Evolutionary conservation across 2,797 vertebrate genomes (phyloP).

Genomic region (Cheirogaleus major): DNA sequence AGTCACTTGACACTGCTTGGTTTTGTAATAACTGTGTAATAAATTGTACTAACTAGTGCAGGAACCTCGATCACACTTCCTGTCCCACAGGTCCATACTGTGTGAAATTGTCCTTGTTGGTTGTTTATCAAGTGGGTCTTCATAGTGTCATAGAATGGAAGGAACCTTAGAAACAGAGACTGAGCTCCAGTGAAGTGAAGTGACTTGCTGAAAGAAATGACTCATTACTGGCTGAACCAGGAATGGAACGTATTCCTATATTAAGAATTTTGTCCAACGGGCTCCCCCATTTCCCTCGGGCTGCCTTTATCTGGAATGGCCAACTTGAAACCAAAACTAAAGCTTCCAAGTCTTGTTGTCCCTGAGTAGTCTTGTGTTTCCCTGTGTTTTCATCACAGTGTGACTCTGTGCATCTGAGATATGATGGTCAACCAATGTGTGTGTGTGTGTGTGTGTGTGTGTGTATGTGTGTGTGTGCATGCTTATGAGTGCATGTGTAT

Average conservation of each 20-base stretch:
- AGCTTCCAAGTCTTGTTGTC: not conserved
- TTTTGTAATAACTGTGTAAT: constrained; percentile 30
- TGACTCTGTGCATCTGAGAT: not conserved
- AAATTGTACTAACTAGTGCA: not conserved
- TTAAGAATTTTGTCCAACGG: not conserved
- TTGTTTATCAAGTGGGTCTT: constrained; percentile 4
- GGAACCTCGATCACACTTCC: not conserved
- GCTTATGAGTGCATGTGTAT: not conserved
- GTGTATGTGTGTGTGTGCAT: not conserved
- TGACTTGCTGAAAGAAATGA: constrained; percentile 28
- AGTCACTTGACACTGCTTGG: not conserved
- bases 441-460: not conserved
- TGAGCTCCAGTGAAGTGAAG: not conserved
- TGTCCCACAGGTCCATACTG: not conserved
- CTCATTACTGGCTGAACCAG: constrained; percentile 7
- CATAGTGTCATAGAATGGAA: not conserved
- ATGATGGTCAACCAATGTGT: not conserved
- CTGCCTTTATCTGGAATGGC: not conserved
- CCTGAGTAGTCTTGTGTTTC: not conserved
- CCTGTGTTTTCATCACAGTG: constrained; percentile 26
- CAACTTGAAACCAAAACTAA: not conserved
- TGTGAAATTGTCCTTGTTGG: not conserved
- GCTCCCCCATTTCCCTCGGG: not conserved
- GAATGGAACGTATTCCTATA: not conserved
- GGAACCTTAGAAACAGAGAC: not conserved